A percentile compares a stretch with the other conserved stretches of the same genome.
Conservation (phyloP, 2,797 vertebrate species). For the Leontocebus nigricollis region DNA sequence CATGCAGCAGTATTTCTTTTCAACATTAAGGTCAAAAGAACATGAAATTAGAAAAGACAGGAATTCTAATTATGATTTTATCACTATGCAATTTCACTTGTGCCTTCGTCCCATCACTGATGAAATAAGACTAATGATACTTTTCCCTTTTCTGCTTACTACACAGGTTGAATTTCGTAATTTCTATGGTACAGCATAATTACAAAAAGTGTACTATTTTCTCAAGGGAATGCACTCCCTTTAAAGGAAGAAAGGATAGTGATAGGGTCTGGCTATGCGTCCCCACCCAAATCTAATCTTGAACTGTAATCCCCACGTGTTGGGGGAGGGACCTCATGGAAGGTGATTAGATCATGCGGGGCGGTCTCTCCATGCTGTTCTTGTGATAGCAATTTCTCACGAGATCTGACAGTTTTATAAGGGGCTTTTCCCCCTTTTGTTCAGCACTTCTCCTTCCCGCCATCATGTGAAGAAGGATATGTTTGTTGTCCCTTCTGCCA, state of each 20-base stretch:
- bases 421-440: too few relatives aligned
- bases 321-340: too few relatives aligned
- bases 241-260: background rate
- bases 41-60: background rate
- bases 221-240: background rate
- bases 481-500: too few relatives aligned
- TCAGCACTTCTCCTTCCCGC: too few relatives aligned
- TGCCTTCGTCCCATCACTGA: background rate
- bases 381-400: too few relatives aligned
- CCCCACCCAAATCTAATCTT: too few relatives aligned
- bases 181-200: background rate
- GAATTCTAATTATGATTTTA: background rate
- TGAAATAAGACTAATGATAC: background rate
- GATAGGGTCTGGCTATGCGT: too few relatives aligned
- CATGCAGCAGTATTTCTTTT: background rate
- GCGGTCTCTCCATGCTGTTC: too few relatives aligned
- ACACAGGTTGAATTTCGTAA: background rate
- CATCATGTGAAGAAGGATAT: too few relatives aligned
- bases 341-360: too few relatives aligned
- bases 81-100: background rate
- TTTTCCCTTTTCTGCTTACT: background rate
- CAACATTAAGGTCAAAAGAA: slow-evolving; percentile 23
- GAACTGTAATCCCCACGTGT: too few relatives aligned
- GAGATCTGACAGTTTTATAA: too few relatives aligned
- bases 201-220: background rate